These are phyloP conservation scores for Chironomus tentans DNA, from an alignment of 2,888 invertebrate species.

Conservation along the genomic window DNA sequence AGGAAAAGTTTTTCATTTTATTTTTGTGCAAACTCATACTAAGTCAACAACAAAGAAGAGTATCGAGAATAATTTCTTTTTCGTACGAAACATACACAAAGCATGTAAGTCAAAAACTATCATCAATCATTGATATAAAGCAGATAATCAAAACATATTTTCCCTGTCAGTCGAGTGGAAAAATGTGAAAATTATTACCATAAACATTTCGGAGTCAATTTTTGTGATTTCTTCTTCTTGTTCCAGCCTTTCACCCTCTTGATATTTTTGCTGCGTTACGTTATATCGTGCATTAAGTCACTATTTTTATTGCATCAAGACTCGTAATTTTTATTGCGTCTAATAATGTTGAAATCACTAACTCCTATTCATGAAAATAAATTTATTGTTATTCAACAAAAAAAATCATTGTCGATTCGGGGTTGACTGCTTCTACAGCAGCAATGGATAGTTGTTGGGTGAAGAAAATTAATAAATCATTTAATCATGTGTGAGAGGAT, in stretches of 20 bases:
- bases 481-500: background rate
- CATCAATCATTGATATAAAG: slow-evolving; percentile 25
- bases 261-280: background rate
- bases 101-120: slow-evolving; percentile 6
- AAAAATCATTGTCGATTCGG: background rate
- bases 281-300: slow-evolving; percentile 7
- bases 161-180: slow-evolving; percentile 26
- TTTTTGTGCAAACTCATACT: slow-evolving; percentile 15
- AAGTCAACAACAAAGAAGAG: slow-evolving; percentile 2
- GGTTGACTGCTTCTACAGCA: background rate
- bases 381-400: background rate
- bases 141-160: slow-evolving; percentile 27
- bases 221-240: background rate
- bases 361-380: background rate
- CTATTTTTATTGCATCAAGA: background rate
- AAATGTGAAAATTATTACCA: slow-evolving; percentile 27
- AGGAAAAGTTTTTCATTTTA: background rate
- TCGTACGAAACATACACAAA: background rate
- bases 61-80: background rate
- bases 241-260: background rate
- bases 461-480: slow-evolving; percentile 26
- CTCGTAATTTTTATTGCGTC: slow-evolving; percentile 24
- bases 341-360: slow-evolving; percentile 26
- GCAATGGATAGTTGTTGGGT: background rate
- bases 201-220: slow-evolving; percentile 25